Evolutionary conservation across 2,797 vertebrate species (phyloP).

Genomic region (Malurus splendens): DNA sequence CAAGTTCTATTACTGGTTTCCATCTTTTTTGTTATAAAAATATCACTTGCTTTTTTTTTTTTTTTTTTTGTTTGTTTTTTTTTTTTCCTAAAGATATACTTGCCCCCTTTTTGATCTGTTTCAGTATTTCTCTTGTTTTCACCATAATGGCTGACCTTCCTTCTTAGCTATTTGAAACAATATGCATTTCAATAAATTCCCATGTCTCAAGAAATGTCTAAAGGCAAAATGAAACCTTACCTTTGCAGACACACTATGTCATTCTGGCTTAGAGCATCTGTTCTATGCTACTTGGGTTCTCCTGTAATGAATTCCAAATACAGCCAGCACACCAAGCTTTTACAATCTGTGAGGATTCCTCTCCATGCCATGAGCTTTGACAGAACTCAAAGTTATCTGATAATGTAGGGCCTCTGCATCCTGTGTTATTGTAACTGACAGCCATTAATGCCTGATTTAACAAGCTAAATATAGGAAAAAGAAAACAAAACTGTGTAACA

Average conservation of each 20-base stretch:
- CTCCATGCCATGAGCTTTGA: neutral
- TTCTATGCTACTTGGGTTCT: neutral
- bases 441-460: neutral
- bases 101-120: neutral
- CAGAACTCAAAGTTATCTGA: neutral
- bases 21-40: neutral
- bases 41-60: neutral
- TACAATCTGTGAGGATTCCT: neutral
- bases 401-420: neutral
- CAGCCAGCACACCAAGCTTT: neutral
- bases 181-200: neutral
- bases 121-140: slow-evolving; percentile 29
- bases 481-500: neutral
- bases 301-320: neutral
- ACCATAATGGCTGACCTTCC: neutral
- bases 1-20: slow-evolving; percentile 3
- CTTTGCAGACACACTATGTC: neutral
- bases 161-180: neutral
- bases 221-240: neutral
- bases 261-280: neutral
- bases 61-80: slow-evolving; percentile 8
- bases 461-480: neutral
- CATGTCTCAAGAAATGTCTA: neutral
- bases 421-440: neutral
- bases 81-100: neutral